Conservation (phyloP, 2,888 invertebrate genomes). For the Nasonovia ribisnigri region DNA sequence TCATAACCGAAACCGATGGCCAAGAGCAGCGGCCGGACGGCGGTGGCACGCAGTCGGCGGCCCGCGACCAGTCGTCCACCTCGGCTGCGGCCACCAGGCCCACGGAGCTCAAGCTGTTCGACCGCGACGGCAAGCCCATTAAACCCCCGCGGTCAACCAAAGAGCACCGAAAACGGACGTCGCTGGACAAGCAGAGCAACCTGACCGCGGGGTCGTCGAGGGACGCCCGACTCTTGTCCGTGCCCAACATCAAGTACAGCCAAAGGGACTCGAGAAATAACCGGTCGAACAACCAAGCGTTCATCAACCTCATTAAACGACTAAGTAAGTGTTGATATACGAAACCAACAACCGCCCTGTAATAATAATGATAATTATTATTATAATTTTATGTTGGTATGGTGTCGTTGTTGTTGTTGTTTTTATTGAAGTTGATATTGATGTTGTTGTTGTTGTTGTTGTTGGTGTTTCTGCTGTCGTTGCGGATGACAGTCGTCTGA, state of each 20-base stretch:
- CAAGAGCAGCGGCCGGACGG: conserved; percentile 40
- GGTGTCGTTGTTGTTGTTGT: background rate
- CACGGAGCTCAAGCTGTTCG: conserved; percentile 76
- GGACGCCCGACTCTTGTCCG: conserved; percentile 81
- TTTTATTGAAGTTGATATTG: background rate
- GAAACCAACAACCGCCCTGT: conserved; percentile 6
- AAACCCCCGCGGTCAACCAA: conserved; percentile 71
- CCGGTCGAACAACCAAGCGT: conserved; percentile 71
- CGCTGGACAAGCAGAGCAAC: conserved; percentile 69
- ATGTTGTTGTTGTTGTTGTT: background rate
- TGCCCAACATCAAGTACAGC: conserved; percentile 77
- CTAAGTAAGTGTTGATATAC: conserved; percentile 81
- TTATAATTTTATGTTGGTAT: conserved; percentile 10
- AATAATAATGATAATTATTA: background rate
- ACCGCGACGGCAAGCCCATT: conserved; percentile 70
- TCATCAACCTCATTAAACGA: conserved; percentile 84
- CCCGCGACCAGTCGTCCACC: conserved; percentile 65
- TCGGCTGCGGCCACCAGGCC: conserved; percentile 73
- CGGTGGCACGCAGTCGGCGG: conserved; percentile 7
- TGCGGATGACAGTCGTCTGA: background rate
- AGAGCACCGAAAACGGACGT: conserved; percentile 68
- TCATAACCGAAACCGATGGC: conserved; percentile 66
- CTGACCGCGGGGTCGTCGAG: conserved; percentile 68
- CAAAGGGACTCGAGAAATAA: conserved; percentile 73
- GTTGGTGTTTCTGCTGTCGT: background rate